Evolutionary conservation across 2,888 invertebrate species (phyloP), one percentile per base, ranked within the genome.

Genomic region (Agrilus mali): DNA sequence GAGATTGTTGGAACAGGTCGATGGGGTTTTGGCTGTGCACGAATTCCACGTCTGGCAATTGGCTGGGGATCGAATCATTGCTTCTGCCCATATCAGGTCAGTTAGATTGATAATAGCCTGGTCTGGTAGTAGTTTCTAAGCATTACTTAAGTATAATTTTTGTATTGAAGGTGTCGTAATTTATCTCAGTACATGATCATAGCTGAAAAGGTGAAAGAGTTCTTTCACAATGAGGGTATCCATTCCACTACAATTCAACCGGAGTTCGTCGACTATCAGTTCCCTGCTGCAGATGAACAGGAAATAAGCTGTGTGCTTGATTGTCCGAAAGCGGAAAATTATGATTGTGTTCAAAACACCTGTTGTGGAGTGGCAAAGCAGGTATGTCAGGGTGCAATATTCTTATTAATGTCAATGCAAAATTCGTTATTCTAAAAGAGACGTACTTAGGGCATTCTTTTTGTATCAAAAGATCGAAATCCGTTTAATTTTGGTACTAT

Each of bases 41-140:
- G 96, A 97, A 68, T 94, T 97, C 64, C 96, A 97, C 64, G 90
- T 97, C 8, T 97, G 97, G 97, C 96, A 96, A 70, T 71, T 97
- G 55, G 92, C 95, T 33, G 95, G 95, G 0, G 93, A 94, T 67
- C 78, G 94, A 52, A 95, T 96, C 52, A 95, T 97, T 53, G 96
- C 96, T 41, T 94, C 95, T 12, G 95, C 95, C 5, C 96, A 97
- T 63, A 93, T 97, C 60, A 82, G 88, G 84, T 82, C 17, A 37
- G 16, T 17, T 16, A 37, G 37, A 16, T 16, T 15, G 37, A 16
- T 16, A 17, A 37, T 6, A n/a, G 14, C 16, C 16, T n/a, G n/a
- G n/a, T n/a, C n/a, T 37, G n/a, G 13, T 37, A 10, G 13, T 37
- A 37, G 3, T n/a, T 16, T 17, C n/a, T n/a, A 15, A 37, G 13